These are phyloP conservation scores for Hesperophylax magnus DNA, from an alignment of 1,140 invertebrate species.

Conservation along the genomic window DNA sequence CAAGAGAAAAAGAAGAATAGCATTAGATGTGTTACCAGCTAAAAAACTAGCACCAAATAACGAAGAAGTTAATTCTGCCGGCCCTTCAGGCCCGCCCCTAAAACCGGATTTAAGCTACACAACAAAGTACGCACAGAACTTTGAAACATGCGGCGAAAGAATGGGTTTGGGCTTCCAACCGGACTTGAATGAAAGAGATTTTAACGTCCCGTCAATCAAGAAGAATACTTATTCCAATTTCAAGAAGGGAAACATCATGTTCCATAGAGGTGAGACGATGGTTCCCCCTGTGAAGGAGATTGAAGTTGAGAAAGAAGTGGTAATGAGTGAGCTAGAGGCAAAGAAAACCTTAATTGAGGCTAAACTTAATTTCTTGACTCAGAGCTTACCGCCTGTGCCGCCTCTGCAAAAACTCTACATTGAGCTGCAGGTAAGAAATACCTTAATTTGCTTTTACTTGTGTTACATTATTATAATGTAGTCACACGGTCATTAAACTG, in stretches of 20 bases:
- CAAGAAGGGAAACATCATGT: conserved; percentile 44
- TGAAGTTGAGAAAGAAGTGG: conserved; percentile 25
- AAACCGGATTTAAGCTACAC: conserved; percentile 44
- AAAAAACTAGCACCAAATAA: conserved; percentile 30
- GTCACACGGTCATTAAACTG: neutral
- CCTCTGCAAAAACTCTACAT: conserved; percentile 52
- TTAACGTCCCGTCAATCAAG: neutral
- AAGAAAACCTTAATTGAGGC: conserved; percentile 50
- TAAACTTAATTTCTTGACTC: conserved; percentile 53
- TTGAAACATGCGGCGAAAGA: conserved; percentile 46
- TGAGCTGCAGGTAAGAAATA: conserved; percentile 49
- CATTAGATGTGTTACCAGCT: conserved; percentile 48
- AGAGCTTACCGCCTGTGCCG: conserved; percentile 49
- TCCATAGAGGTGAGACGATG: conserved; percentile 42
- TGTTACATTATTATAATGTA: neutral
- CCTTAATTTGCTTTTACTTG: neutral
- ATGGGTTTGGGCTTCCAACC: conserved; percentile 50
- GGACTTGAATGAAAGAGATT: conserved; percentile 28
- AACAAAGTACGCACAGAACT: conserved; percentile 49
- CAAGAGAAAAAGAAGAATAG: conserved; percentile 53
- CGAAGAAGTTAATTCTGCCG: conserved; percentile 11
- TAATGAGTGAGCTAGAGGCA: conserved; percentile 29
- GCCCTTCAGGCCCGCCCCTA: neutral
- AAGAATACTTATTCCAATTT: conserved; percentile 36
- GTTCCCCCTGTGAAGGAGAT: neutral